phyloP scores from a whole-genome alignment of 2,888 invertebrate genomes.

The Notodonta dromedarius region DNA sequence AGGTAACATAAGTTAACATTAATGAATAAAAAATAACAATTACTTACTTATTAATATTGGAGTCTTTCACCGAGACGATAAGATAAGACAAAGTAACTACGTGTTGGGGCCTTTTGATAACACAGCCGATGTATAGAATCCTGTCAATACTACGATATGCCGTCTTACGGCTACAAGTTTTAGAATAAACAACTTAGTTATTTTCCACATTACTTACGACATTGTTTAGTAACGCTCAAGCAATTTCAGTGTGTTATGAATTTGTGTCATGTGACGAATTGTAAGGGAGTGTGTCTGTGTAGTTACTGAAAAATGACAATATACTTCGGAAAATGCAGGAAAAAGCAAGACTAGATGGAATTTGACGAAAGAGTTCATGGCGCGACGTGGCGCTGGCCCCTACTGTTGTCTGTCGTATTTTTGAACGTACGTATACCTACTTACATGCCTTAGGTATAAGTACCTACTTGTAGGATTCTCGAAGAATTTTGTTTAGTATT shows the following conservation, averaged over 20 bases:
- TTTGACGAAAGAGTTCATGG: slow-evolving; percentile 55
- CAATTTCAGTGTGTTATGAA: slow-evolving; percentile 18
- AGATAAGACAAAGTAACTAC: slow-evolving; percentile 77
- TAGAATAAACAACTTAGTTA: slow-evolving; percentile 38
- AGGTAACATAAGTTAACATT: too few relatives aligned
- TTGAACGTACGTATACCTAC: slow-evolving; percentile 66
- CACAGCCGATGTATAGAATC: slow-evolving; percentile 64
- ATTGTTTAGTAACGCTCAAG: slow-evolving; percentile 15
- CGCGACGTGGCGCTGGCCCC: slow-evolving; percentile 73
- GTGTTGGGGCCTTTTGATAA: slow-evolving; percentile 69
- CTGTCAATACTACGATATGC: slow-evolving; percentile 74
- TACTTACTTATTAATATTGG: slow-evolving; percentile 41
- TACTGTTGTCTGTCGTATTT: slow-evolving; percentile 66
- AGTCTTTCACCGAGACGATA: slow-evolving; percentile 66
- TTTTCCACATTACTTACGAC: slow-evolving; percentile 23
- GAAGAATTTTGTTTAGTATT: too few relatives aligned
- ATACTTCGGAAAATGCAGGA: slow-evolving; percentile 50
- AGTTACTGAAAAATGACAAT: slow-evolving; percentile 33
- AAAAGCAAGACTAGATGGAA: slow-evolving; percentile 66
- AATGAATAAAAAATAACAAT: slow-evolving; percentile 15
- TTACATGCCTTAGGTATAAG: too few relatives aligned
- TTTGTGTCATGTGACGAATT: slow-evolving; percentile 28
- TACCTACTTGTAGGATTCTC: too few relatives aligned
- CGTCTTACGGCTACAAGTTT: slow-evolving; percentile 52
- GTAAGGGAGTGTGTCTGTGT: slow-evolving; percentile 25